Base-by-base conservation (phyloP, 2,797 vertebrate species). In the Loriculus beryllinus region DNA sequence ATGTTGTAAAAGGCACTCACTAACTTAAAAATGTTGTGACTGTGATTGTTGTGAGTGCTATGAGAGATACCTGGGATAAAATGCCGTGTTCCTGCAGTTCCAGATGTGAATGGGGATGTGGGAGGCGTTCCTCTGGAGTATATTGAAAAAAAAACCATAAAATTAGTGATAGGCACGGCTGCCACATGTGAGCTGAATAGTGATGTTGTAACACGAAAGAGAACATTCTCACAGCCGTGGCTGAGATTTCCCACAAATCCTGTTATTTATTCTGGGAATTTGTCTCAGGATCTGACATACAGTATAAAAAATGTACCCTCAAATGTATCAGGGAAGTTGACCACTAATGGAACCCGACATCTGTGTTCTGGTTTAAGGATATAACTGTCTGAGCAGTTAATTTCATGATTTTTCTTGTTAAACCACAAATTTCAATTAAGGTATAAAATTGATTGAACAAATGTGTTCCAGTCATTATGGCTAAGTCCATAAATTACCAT, bases 401-500 rank as follows among this genome's bases (percentile, higher is more conserved):
- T 78, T 82, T 82, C 29, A 39, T 93, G 64, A 84, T 87, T 95
- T 96, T 95, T 95, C 91, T 92, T 88, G 64, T 89, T 86, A 92
- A 92, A 63, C 72, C 29, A 26, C 56, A 90, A 31, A 92, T 96
- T 97, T 96, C 95, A 94, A 63, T 91, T 95, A 97, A 95, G 92
- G 74, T 69, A 80, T 79, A 88, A 85, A 94, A 95, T 93, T 93
- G 92, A 96, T 92, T 93, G 95, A 92, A 93, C 95, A 94, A 94
- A 90, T 95, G 77, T 68, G 79, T 94, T 95, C 87, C 56, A 95
- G 92, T 94, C 88, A 77, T 88, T 96, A 96, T 95, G 90, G 75
- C 88, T 79, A 92, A 83, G 82, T 92, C 94, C 89, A 96, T 97
- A 97, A 98, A 97, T 98, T 97, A 92, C 84, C 33, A 21, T 96